Conservation (phyloP, 1,140 invertebrate species). For the Archivesica marissinica region DNA sequence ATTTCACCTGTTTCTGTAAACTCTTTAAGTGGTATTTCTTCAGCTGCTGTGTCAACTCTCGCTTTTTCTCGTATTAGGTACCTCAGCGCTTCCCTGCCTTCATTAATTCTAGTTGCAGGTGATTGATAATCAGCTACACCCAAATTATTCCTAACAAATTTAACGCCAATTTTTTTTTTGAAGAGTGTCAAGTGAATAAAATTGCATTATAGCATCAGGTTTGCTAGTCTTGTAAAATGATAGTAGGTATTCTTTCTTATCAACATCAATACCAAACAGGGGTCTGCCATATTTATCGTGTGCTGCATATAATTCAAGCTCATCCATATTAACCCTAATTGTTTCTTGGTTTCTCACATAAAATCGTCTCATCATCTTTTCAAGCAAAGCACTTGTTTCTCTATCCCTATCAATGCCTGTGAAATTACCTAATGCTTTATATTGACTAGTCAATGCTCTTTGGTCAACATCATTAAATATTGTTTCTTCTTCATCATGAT, state of each 20-base stretch:
- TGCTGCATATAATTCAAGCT: not conserved
- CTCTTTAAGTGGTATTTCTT: not conserved
- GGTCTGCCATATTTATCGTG: not conserved
- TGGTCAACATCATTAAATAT: no score
- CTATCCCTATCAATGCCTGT: not conserved
- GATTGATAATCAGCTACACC: not conserved
- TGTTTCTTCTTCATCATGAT: no score
- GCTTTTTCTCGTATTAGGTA: not conserved
- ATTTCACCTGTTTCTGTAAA: no score
- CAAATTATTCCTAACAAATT: not conserved
- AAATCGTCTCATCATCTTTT: not conserved
- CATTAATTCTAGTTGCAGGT: not conserved
- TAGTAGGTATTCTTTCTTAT: not conserved
- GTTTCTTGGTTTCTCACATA: slow-evolving; percentile 1
- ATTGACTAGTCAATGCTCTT: no score
- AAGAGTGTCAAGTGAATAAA: slow-evolving; percentile 9
- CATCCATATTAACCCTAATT: not conserved
- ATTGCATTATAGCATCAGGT: no score
- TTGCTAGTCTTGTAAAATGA: not conserved
- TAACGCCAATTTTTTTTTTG: not conserved
- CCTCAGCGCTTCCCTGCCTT: not conserved
- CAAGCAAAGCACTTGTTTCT: not conserved
- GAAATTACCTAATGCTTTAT: no score
- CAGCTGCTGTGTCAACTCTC: not conserved
- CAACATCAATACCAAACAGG: not conserved